A percentile compares a stretch with the other conserved stretches of the same genome.
phyloP scores from a whole-genome alignment of 2,113 vertebrate species.

The Pavo muticus region DNA sequence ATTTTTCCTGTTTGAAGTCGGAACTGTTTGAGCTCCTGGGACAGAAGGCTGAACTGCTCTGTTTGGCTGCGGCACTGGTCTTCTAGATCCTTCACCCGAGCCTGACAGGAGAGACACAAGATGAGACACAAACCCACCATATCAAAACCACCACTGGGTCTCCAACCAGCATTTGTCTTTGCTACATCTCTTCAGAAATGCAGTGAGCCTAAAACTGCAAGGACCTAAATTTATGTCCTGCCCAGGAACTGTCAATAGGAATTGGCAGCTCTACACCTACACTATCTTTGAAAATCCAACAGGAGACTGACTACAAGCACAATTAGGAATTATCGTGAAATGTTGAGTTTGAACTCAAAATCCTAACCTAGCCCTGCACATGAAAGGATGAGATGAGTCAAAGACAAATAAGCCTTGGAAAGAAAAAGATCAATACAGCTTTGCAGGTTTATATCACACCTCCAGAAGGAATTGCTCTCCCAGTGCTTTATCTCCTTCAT shows the following conservation, averaged over 20 bases:
- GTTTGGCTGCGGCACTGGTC: conserved; percentile 95
- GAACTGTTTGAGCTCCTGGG: conserved; percentile 92
- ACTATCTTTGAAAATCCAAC: not conserved
- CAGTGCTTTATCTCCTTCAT: not conserved
- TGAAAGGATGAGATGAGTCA: not conserved
- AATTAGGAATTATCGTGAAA: not conserved
- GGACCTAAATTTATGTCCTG: not conserved
- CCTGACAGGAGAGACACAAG: conserved; percentile 74
- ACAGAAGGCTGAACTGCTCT: conserved; percentile 92
- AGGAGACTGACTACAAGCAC: not conserved
- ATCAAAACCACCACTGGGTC: not conserved
- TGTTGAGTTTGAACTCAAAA: not conserved
- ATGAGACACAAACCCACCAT: not conserved
- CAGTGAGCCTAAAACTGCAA: not conserved
- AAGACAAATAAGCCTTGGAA: not conserved
- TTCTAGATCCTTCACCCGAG: conserved; percentile 93
- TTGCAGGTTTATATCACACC: not conserved
- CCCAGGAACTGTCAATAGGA: not conserved
- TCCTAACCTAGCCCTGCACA: not conserved
- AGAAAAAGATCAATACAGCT: not conserved
- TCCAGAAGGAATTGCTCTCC: not conserved
- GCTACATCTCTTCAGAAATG: not conserved
- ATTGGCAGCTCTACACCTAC: not conserved
- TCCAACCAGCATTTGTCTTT: not conserved
- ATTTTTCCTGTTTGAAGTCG: conserved; percentile 90